A percentile compares a stretch with the other conserved stretches of the same genome.
Evolutionary conservation across 2,888 invertebrate genomes (phyloP).

Genomic region (Andrena praecox): DNA sequence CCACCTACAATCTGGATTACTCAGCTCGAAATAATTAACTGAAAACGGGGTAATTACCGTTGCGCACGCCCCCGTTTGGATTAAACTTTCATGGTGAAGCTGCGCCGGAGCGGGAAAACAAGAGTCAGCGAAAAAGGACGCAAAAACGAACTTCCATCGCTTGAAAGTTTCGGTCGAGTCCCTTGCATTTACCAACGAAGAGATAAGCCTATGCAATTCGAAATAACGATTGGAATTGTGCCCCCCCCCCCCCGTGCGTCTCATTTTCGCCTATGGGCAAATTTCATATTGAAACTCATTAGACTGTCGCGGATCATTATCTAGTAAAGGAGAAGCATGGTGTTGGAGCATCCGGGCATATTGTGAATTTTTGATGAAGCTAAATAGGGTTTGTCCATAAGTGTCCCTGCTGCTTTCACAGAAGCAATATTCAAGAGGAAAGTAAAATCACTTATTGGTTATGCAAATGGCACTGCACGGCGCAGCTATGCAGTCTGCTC

Average conservation of each 20-base stretch:
- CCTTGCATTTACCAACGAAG: not conserved
- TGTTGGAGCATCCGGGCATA: not conserved
- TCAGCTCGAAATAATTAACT: conserved; percentile 46
- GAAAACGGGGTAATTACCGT: conserved; percentile 39
- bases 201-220: not conserved
- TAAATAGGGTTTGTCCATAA: not conserved
- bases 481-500: not conserved
- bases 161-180: not conserved
- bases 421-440: not conserved
- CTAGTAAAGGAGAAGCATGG: not conserved
- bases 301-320: not conserved
- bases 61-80: conserved; percentile 1
- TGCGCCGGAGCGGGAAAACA: not conserved
- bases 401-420: not conserved
- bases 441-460: not conserved
- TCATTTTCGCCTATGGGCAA: not conserved
- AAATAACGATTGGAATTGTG: not conserved
- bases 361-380: not conserved
- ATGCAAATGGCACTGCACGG: not conserved
- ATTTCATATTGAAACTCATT: not conserved
- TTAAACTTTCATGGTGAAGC: conserved; percentile 41
- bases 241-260: not conserved
- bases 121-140: conserved; percentile 12
- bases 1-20: conserved; percentile 29
- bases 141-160: not conserved